These are phyloP conservation scores for Drosophila aff. DNA, from an alignment of 1,140 invertebrate genomes.

Conservation along the genomic window DNA sequence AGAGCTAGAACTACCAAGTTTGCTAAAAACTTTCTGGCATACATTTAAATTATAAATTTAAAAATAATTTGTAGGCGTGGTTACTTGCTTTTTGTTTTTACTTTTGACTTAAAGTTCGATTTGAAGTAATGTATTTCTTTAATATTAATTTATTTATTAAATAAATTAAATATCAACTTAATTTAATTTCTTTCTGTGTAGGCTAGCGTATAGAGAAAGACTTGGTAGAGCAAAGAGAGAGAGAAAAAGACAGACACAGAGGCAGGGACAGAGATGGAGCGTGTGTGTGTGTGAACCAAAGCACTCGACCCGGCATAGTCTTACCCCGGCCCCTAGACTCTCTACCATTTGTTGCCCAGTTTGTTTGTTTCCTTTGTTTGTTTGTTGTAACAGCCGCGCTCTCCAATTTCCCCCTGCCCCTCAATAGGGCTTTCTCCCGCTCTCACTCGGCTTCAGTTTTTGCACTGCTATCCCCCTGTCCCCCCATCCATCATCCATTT, in stretches of 20 bases:
- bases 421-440: constrained; percentile 15
- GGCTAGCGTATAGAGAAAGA: constrained; percentile 26
- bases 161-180: background rate
- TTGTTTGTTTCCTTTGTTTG: constrained; percentile 82
- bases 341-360: constrained; percentile 61
- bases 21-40: background rate
- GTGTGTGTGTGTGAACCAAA: constrained; percentile 57
- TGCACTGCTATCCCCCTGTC: constrained; percentile 36
- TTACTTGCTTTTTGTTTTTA: background rate
- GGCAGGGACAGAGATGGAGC: constrained; percentile 20
- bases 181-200: constrained; percentile 7
- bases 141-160: background rate
- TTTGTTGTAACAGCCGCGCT: constrained; percentile 74
- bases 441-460: constrained; percentile 51
- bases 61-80: background rate
- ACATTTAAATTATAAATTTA: background rate
- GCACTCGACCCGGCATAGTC: constrained; percentile 70
- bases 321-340: constrained; percentile 16
- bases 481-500: constrained; percentile 44
- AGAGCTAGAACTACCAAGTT: background rate
- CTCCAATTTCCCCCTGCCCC: constrained; percentile 14
- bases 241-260: constrained; percentile 15
- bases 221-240: constrained; percentile 4
- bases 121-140: background rate
- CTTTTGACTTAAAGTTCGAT: background rate